Evolutionary conservation across 2,113 vertebrate genomes (phyloP), one percentile per base, ranked within the genome.

Genomic region (Indicator indicator): DNA sequence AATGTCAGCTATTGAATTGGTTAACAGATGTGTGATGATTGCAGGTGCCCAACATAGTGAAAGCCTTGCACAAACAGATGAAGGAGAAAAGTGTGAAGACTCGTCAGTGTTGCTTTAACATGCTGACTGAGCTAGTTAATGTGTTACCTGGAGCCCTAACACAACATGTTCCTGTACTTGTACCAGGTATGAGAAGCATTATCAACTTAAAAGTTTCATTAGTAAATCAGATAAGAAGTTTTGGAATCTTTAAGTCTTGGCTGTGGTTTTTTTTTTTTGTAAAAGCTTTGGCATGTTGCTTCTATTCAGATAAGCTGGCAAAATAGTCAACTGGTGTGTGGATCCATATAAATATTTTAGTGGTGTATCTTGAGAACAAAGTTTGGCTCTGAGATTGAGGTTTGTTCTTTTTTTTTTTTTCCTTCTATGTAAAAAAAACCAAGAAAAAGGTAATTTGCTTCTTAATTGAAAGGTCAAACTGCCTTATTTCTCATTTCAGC

Each of bases 21-120:
- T 83, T 98, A 95, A 98, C 67, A 68, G 70, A 40, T 94, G 4
- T 96, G 18, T 97, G 36, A 88, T 97, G 83, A 90, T 97, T 98
- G 58, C 97, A 99, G 99, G 99, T 99, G 73, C 99, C 99, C 73
- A 99, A 99, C 97, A 99, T 99, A 76, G 99, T 99, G 65, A 99
- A 99, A 97, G 99, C 99, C 27, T 98, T 99, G 81, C 99, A 99
- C 97, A 99, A 99, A 94, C 99, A 99, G 98, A 99, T 99, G 98
- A 99, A 99, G 97, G 99, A 99, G 97, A 99, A 99, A 92, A 99
- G 99, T 64, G 99, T 99, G 82, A 99, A 99, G 98, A 99, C 99
- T 8, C 98, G 99, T 67, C 99, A 99, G 97, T 99, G 99, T 95
- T 99, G 99, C 94, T 99, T 99, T 98, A 99, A 99, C 97, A 99